Evolutionary conservation across 2,113 vertebrate species (phyloP).

Genomic region (Phylloscopus trochilus): DNA sequence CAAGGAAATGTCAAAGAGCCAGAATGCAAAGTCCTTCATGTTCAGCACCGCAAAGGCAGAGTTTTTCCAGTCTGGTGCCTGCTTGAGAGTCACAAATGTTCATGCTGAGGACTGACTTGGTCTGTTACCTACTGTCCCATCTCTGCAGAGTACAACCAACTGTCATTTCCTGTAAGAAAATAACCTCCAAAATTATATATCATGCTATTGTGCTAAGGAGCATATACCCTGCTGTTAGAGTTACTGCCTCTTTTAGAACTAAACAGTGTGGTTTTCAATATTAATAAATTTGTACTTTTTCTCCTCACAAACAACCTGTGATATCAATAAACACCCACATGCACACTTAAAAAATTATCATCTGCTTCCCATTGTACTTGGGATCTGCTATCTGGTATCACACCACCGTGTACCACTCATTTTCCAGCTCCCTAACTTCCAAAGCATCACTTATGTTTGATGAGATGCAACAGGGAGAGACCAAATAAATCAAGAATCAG

Average conservation of each 20-base stretch:
- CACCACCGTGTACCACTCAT: background rate
- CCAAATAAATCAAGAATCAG: background rate
- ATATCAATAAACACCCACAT: background rate
- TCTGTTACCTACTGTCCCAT: background rate
- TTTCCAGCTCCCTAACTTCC: background rate
- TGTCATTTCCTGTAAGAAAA: background rate
- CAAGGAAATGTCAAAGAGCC: background rate
- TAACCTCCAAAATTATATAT: background rate
- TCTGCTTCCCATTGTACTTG: background rate
- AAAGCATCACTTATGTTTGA: background rate
- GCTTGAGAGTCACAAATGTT: background rate
- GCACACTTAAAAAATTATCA: background rate
- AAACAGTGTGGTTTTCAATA: background rate
- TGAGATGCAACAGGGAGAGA: background rate
- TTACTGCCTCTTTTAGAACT: background rate
- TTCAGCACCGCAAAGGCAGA: background rate
- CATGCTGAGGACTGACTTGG: background rate
- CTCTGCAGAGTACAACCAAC: background rate
- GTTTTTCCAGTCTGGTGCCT: background rate
- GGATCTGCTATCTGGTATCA: background rate
- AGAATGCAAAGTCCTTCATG: background rate
- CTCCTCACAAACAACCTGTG: background rate
- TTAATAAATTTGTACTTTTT: background rate
- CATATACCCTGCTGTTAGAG: background rate
- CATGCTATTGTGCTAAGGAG: background rate